Conservation (phyloP, 2,888 invertebrate species). For the Sceliomorpha sp. region DNA sequence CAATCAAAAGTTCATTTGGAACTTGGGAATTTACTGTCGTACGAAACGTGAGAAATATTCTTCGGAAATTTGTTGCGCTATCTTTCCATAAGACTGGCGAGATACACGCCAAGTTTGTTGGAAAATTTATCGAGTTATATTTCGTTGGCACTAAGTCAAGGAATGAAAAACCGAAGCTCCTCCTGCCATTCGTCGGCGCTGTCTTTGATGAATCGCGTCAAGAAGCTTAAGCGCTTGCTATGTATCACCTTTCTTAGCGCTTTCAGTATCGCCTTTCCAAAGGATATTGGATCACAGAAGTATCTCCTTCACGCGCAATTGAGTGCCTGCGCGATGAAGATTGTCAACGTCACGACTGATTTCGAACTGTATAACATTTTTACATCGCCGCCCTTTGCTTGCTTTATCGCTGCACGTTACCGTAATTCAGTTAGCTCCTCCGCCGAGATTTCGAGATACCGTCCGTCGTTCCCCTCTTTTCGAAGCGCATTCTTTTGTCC, state of each 20-base stretch:
- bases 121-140: conserved; percentile 19
- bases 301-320: conserved; percentile 15
- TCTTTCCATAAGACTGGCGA: no score
- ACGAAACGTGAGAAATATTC: no score
- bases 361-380: conserved; percentile 1
- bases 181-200: conserved; percentile 31
- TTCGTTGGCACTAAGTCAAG: conserved; percentile 30
- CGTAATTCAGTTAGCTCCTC: no score
- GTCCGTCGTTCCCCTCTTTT: no score
- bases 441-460: no score
- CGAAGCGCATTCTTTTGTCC: no score
- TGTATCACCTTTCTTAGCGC: conserved; percentile 40
- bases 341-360: conserved; percentile 12
- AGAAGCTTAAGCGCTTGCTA: conserved; percentile 38
- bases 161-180: conserved; percentile 27
- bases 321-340: conserved; percentile 20
- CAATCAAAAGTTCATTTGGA: no score
- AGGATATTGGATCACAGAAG: conserved; percentile 39
- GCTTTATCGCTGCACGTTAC: no score
- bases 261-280: conserved; percentile 39
- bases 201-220: conserved; percentile 46
- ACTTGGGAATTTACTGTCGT: no score
- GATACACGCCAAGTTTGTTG: conserved; percentile 15
- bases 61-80: no score
- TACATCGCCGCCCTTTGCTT: no score